Conservation (phyloP, 2,797 vertebrate species). For the Champsocephalus esox region DNA sequence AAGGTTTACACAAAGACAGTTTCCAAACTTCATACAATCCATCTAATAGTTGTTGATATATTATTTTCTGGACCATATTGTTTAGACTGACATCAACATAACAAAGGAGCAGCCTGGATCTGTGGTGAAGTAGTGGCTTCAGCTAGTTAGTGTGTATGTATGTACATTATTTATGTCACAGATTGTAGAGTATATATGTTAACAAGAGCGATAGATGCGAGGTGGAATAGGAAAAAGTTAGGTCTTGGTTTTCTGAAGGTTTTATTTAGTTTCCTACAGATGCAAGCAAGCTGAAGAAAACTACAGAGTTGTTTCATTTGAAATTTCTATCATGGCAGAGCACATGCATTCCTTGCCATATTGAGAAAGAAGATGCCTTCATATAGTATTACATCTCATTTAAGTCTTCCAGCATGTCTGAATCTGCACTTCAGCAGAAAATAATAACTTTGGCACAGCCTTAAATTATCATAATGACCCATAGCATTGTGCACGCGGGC, state of each 20-base stretch:
- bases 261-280: conserved; percentile 39
- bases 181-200: background rate
- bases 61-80: too few relatives aligned
- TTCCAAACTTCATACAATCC: background rate
- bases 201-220: conserved; percentile 26
- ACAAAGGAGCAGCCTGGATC: conserved; percentile 1
- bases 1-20: background rate
- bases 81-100: background rate
- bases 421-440: conserved; percentile 78
- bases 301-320: conserved; percentile 52
- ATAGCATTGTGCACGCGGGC: conserved; percentile 17
- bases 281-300: conserved; percentile 52
- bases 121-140: background rate
- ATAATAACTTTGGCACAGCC: conserved; percentile 67
- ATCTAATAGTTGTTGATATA: background rate
- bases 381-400: conserved; percentile 43
- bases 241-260: conserved; percentile 36
- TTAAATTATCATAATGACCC: conserved; percentile 71
- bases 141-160: background rate
- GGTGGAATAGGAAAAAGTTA: conserved; percentile 33
- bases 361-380: conserved; percentile 63
- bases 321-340: conserved; percentile 53
- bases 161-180: background rate
- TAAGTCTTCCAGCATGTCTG: conserved; percentile 51
- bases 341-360: conserved; percentile 67